Conservation (phyloP, 2,113 vertebrate species). For the Crotalus tigris region DNA sequence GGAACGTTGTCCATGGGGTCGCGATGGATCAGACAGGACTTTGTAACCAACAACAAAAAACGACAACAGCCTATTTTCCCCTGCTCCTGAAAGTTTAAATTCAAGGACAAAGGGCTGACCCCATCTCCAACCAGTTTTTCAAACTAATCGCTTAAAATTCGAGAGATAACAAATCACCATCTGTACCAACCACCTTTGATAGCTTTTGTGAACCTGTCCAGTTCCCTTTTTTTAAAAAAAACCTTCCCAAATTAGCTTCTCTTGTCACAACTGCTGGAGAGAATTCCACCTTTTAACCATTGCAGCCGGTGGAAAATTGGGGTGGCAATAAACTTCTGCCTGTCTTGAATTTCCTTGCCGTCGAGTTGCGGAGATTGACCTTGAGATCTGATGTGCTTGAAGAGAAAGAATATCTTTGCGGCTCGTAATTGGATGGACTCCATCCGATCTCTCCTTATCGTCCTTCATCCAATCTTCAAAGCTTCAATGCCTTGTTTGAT, state of each 20-base stretch:
- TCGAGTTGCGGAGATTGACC: not conserved
- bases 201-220: not conserved
- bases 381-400: not conserved
- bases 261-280: not conserved
- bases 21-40: too few relatives aligned
- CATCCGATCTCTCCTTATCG: not conserved
- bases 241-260: not conserved
- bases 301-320: not conserved
- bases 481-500: not conserved
- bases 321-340: not conserved
- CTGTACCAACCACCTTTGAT: not conserved
- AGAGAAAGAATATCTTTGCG: not conserved
- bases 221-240: not conserved
- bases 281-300: not conserved
- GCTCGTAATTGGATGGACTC: not conserved
- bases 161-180: not conserved
- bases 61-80: too few relatives aligned
- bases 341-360: not conserved
- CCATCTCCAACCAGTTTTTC: not conserved
- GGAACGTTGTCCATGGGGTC: too few relatives aligned
- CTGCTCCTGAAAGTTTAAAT: not conserved
- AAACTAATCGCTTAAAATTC: not conserved
- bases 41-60: too few relatives aligned
- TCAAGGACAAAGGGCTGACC: not conserved
- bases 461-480: not conserved